Conservation (phyloP, 2,797 vertebrate species). For the Coranthus polyacanthus region DNA sequence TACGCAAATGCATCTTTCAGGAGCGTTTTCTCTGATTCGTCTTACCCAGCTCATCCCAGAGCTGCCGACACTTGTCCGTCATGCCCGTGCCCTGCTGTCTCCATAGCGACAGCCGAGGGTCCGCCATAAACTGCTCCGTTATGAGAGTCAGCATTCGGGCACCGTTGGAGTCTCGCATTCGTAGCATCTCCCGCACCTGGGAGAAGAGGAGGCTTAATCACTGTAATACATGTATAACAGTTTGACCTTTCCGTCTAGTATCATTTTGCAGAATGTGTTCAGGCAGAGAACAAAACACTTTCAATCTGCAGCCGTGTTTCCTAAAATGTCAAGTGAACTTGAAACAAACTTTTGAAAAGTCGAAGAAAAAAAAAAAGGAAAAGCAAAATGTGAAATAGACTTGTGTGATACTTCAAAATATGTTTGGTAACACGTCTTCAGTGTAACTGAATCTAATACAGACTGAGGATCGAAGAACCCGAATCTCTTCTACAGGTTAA, state of each 20-base stretch:
- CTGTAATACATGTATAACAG: no score
- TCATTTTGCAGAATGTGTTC: not conserved
- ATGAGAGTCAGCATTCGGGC: constrained; percentile 97
- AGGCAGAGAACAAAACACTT: not conserved
- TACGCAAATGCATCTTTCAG: constrained; percentile 1
- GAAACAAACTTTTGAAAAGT: no score
- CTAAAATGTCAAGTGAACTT: no score
- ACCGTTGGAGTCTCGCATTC: constrained; percentile 98
- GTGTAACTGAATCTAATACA: no score
- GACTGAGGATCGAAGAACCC: no score
- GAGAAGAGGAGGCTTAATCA: constrained; percentile 26
- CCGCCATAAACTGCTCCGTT: constrained; percentile 98
- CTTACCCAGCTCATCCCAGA: constrained; percentile 98
- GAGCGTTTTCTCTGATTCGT: not conserved
- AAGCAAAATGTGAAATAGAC: not conserved
- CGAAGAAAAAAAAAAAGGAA: not conserved
- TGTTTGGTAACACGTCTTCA: no score
- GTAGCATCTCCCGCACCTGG: constrained; percentile 98
- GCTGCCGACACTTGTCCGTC: constrained; percentile 98
- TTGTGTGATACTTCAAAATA: not conserved
- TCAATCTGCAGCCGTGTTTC: no score
- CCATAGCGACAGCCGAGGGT: constrained; percentile 96
- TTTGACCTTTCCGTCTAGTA: not conserved
- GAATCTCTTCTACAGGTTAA: no score
- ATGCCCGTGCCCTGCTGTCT: constrained; percentile 98